A percentile compares a stretch with the other conserved stretches of the same genome.
Evolutionary conservation across 2,113 vertebrate genomes (phyloP).

Genomic region (Microcebus griseorufus): DNA sequence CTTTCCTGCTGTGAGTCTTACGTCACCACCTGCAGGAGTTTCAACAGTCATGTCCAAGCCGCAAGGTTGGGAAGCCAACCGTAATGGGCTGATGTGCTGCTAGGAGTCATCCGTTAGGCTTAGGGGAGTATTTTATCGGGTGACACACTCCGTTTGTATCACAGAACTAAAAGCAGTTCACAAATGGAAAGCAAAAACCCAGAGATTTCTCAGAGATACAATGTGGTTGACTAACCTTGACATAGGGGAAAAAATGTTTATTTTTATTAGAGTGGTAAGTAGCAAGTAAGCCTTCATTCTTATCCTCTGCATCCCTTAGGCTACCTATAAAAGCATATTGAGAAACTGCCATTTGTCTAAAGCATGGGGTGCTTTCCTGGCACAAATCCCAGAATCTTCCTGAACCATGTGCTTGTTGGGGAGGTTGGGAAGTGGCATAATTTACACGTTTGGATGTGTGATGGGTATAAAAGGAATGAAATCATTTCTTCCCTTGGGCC

Average conservation of each 20-base stretch:
- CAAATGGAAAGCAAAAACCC: neutral
- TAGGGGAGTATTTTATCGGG: neutral
- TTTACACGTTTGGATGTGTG: neutral
- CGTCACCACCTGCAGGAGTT: neutral
- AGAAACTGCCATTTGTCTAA: neutral
- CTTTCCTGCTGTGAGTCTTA: conserved; percentile 35
- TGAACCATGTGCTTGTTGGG: neutral
- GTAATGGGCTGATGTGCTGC: neutral
- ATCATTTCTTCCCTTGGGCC: neutral
- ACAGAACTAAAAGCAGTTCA: neutral
- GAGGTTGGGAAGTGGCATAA: neutral
- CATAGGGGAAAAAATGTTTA: neutral
- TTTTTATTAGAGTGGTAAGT: neutral
- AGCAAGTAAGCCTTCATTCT: neutral
- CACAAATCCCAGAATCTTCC: conserved; percentile 10
- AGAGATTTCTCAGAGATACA: neutral
- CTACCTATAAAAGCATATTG: neutral
- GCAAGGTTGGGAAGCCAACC: neutral
- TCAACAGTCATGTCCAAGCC: neutral
- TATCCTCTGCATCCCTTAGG: neutral
- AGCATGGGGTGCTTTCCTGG: neutral
- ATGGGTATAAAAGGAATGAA: neutral
- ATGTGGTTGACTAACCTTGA: neutral
- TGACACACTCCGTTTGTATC: neutral
- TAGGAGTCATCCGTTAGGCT: neutral